Percentiles rank a stretch among this genome's conserved stretches.
Conservation (phyloP, 2,797 vertebrate genomes). For the Pangasius djambal region DNA sequence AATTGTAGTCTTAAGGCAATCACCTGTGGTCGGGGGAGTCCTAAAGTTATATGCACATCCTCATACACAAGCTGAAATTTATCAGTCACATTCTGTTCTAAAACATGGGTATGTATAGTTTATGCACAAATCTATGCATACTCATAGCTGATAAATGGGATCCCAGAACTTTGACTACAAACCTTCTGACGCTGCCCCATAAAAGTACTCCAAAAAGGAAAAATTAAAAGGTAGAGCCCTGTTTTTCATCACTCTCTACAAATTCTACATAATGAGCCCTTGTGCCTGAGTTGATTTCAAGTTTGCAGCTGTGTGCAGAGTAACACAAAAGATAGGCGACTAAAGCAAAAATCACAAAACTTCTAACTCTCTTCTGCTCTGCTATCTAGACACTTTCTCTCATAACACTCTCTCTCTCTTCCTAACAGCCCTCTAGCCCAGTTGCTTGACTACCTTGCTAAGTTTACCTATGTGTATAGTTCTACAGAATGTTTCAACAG, state of each 20-base stretch:
- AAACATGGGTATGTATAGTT: neutral
- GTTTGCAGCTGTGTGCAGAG: constrained; percentile 13
- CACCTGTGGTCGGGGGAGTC: neutral
- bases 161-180: neutral
- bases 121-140: neutral
- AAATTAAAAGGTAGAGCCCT: no score
- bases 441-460: neutral
- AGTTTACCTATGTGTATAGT: neutral
- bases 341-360: neutral
- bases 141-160: neutral
- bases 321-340: neutral
- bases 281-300: constrained; percentile 27
- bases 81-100: neutral
- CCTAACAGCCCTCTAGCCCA: neutral
- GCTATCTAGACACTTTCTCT: neutral
- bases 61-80: neutral
- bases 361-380: neutral
- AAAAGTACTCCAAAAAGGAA: neutral
- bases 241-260: neutral
- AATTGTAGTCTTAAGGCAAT: neutral
- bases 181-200: neutral
- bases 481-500: neutral
- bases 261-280: neutral
- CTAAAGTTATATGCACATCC: neutral
- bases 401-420: neutral